Percentiles rank a stretch among this genome's conserved stretches.
These are phyloP conservation scores for Cerastis leucographa DNA, from an alignment of 2,888 invertebrate genomes.

Conservation along the genomic window DNA sequence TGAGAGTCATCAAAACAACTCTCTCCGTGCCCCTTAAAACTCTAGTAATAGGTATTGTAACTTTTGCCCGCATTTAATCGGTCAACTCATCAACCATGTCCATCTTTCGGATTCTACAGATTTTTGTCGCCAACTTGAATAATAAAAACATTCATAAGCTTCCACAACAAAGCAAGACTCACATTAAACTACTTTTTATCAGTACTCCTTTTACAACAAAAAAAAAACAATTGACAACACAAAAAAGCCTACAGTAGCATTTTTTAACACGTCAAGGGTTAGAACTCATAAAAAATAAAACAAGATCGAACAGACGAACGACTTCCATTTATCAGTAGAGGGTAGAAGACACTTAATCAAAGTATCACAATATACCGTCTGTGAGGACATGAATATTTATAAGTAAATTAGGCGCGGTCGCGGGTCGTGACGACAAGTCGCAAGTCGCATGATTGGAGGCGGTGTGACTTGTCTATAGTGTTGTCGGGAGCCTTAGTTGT, in stretches of 20 bases:
- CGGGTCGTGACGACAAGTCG: conserved; percentile 76
- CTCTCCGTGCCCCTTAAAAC: no score
- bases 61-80: not conserved
- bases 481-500: conserved; percentile 72
- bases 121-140: not conserved
- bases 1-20: no score
- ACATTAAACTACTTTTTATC: conserved; percentile 30
- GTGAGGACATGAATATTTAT: conserved; percentile 88
- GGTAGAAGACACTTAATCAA: conserved; percentile 87
- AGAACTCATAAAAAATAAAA: conserved; percentile 49
- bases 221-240: conserved; percentile 12
- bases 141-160: conserved; percentile 29
- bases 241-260: conserved; percentile 68
- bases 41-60: not conserved
- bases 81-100: not conserved
- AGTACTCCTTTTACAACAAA: conserved; percentile 2
- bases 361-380: conserved; percentile 87
- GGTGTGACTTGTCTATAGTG: conserved; percentile 79
- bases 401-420: conserved; percentile 82
- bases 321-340: conserved; percentile 82
- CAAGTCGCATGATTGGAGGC: conserved; percentile 78
- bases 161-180: conserved; percentile 20
- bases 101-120: not conserved
- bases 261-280: conserved; percentile 64
- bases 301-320: conserved; percentile 51